Evolutionary conservation across 2,113 vertebrate genomes (phyloP), one percentile per base, ranked within the genome.

Genomic region (Archocentrus centrarchus): DNA sequence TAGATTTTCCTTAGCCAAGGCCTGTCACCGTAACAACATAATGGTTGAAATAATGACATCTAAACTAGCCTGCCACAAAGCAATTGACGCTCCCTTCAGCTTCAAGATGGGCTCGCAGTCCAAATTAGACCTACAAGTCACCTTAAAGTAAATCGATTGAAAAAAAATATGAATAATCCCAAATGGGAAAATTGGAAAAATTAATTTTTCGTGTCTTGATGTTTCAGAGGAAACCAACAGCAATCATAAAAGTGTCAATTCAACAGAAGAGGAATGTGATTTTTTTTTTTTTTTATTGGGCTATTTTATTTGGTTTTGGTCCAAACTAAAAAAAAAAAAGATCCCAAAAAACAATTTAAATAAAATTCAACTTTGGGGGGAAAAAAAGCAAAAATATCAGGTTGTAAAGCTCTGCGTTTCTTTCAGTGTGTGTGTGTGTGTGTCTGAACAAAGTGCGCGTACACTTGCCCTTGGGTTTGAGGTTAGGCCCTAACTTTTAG

Each of bases 11-110:
- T 73, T 80, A 84, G 90, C 86, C 87, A 80, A 81, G 91, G 85
- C 90, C 92, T 94, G 94, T 94, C 94, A 95, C 87, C 93, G 93
- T 94, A 95, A 95, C 94, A 89, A 95, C 95, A 94, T 95, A 94
- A 95, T 95, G 93, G 95, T 39, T 77, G 88, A 90, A 94, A 95
- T 95, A 95, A 95, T 95, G 93, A 94, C 94, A 94, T 94, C 94
- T 92, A 94, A 94, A 94, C 93, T 90, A 93, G 92, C 82, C 91
- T 93, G 93, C 92, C 93, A 93, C 91, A 92, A 92, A 93, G 94
- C 93, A 93, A 94, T 93, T 84, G 91, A 86, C 85, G 91, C 90
- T 91, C 82, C 90, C 83, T 90, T 89, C 91, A 91, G 90, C 86
- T 84, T 82, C 86, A 13, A 87, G 87, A 90, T 87, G 86, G 82